Conservation (phyloP, 2,113 vertebrate species). For the Dermatemys mawii region DNA sequence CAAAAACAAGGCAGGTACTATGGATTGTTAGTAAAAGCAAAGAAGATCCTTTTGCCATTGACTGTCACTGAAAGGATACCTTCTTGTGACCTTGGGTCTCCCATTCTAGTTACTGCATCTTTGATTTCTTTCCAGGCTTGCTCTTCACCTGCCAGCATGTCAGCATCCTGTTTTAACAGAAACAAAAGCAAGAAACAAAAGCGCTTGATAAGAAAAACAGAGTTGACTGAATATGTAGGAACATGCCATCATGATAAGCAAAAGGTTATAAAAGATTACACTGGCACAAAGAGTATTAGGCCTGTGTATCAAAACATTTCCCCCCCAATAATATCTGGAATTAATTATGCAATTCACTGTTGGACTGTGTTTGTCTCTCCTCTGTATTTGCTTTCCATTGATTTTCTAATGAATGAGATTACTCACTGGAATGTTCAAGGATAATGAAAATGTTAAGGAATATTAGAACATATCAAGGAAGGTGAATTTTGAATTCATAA, state of each 20-base stretch:
- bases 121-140: conserved; percentile 78
- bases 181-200: conserved; percentile 39
- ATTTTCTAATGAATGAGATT: neutral
- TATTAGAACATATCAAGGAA: neutral
- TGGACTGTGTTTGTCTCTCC: neutral
- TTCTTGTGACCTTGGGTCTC: conserved; percentile 77
- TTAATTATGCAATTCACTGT: neutral
- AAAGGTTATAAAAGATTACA: neutral
- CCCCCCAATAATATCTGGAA: neutral
- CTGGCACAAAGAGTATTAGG: neutral
- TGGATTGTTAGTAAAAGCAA: neutral
- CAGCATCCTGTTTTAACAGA: conserved; percentile 78
- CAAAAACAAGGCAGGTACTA: neutral
- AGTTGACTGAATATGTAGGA: neutral
- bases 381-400: neutral
- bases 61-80: conserved; percentile 81
- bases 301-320: neutral
- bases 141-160: conserved; percentile 83
- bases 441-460: neutral
- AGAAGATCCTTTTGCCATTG: neutral
- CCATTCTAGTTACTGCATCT: conserved; percentile 76
- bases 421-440: neutral
- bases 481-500: neutral
- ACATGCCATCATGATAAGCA: neutral
- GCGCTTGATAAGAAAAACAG: conserved; percentile 20